Percentiles rank a stretch among this genome's conserved stretches.
phyloP scores from a whole-genome alignment of 2,797 vertebrate genomes.

The Eulemur mongoz region DNA sequence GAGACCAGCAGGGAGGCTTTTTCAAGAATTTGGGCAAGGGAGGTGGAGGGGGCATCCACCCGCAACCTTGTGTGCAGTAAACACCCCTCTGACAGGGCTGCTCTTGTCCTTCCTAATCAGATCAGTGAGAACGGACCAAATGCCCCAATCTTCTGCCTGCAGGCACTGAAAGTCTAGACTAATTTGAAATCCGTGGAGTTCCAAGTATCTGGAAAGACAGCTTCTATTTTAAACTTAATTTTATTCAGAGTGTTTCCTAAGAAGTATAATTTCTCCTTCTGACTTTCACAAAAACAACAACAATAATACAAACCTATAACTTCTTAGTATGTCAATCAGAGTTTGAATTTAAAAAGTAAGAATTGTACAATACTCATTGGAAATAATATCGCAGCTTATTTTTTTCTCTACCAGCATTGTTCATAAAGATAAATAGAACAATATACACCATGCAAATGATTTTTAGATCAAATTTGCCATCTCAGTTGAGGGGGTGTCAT shows the following conservation, averaged over 20 bases:
- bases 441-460: neutral
- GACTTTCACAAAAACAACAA: neutral
- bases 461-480: neutral
- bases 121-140: neutral
- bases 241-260: neutral
- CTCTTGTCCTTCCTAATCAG: rapidly evolving
- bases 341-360: neutral
- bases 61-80: rapidly evolving
- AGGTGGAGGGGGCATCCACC: neutral
- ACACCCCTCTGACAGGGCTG: neutral
- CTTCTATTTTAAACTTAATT: conserved; percentile 10
- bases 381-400: neutral
- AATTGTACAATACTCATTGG: neutral
- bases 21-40: neutral
- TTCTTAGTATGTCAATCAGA: neutral
- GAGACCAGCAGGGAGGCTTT: neutral
- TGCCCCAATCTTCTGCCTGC: neutral
- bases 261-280: neutral
- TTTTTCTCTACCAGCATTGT: neutral
- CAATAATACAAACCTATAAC: neutral
- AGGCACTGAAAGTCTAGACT: neutral
- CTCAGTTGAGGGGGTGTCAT: no score
- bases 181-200: neutral
- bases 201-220: neutral
- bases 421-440: neutral